Evolutionary conservation across 2,113 vertebrate species (phyloP).

Genomic region (Crotalus helleri): DNA sequence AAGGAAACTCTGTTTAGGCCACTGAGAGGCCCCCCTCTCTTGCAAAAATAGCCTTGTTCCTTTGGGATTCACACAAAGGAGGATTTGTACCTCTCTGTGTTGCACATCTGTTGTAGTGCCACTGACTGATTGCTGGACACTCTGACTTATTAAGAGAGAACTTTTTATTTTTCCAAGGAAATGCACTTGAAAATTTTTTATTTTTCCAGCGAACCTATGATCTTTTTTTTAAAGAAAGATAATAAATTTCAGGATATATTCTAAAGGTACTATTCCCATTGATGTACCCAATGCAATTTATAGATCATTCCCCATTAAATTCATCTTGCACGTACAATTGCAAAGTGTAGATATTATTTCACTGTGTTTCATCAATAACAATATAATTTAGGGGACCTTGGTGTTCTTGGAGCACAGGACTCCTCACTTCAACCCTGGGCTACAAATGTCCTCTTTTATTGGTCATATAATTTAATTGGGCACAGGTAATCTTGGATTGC

Average conservation of each 20-base stretch:
- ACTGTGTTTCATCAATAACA: not conserved
- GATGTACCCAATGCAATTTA: not conserved
- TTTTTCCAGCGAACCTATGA: not conserved
- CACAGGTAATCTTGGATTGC: no score
- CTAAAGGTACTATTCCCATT: not conserved
- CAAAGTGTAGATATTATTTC: not conserved
- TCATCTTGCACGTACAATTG: not conserved
- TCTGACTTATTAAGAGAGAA: not conserved
- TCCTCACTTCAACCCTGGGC: not conserved
- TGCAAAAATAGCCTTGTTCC: constrained; percentile 63
- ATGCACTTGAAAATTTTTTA: not conserved
- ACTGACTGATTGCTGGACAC: constrained; percentile 42
- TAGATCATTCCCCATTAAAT: not conserved
- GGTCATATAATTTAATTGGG: no score
- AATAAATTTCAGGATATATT: not conserved
- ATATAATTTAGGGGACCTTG: not conserved
- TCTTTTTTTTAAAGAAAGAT: not conserved
- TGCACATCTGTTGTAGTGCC: constrained; percentile 57
- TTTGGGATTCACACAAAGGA: constrained; percentile 57
- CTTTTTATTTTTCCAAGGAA: not conserved
- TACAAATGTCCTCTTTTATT: no score
- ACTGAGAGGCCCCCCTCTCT: not conserved
- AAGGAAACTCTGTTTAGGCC: constrained; percentile 48
- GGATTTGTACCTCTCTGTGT: constrained; percentile 54
- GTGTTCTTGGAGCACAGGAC: not conserved